Evolutionary conservation across 2,888 invertebrate species (phyloP).

Genomic region (Cordilura impudica): DNA sequence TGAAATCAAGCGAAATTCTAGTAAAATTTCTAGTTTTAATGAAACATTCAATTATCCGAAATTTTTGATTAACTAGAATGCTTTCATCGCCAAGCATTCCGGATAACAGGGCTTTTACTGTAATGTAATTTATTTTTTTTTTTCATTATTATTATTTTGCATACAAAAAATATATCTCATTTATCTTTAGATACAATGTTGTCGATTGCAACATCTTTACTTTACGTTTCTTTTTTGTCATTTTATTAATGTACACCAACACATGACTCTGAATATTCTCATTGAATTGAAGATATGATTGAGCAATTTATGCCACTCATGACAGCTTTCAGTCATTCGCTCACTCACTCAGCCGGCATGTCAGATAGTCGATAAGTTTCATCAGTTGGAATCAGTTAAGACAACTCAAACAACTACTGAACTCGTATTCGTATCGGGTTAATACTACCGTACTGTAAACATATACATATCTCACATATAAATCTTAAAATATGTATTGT

Average conservation of each 20-base stretch:
- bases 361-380: slow-evolving; percentile 8
- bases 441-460: slow-evolving; percentile 1
- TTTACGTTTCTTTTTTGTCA: slow-evolving; percentile 4
- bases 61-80: too few relatives aligned
- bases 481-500: slow-evolving; percentile 26
- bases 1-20: too few relatives aligned
- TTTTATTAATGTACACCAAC: not conserved
- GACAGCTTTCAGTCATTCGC: slow-evolving; percentile 46
- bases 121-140: not conserved
- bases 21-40: too few relatives aligned
- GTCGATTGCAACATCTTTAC: slow-evolving; percentile 27
- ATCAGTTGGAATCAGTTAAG: slow-evolving; percentile 41
- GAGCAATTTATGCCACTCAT: slow-evolving; percentile 50
- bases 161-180: slow-evolving; percentile 9
- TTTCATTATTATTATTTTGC: not conserved
- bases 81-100: too few relatives aligned
- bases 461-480: not conserved
- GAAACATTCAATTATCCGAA: too few relatives aligned
- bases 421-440: not conserved
- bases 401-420: slow-evolving; percentile 50
- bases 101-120: too few relatives aligned
- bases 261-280: slow-evolving; percentile 34
- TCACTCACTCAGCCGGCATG: not conserved
- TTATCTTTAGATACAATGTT: slow-evolving; percentile 7
- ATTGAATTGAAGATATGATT: slow-evolving; percentile 41